These are phyloP conservation scores for Zaprionus ghesquierei DNA, from an alignment of 1,140 invertebrate species.

Conservation along the genomic window DNA sequence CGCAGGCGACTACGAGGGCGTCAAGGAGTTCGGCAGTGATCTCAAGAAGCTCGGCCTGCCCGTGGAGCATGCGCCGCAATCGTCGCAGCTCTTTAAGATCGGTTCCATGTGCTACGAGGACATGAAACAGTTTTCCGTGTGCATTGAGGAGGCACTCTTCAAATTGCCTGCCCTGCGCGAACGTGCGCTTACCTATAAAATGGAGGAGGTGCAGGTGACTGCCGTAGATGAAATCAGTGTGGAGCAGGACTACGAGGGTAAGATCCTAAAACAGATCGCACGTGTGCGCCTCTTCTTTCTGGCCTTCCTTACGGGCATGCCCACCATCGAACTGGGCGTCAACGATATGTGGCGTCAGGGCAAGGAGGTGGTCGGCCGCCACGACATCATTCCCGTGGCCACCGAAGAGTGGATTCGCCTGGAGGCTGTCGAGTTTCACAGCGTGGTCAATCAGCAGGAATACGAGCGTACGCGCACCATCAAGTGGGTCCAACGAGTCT, in stretches of 20 bases:
- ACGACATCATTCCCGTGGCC: slow-evolving; percentile 99
- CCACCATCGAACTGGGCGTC: slow-evolving; percentile 97
- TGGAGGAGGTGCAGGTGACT: slow-evolving; percentile 98
- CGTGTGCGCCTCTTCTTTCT: slow-evolving; percentile 97
- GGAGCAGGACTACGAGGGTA: slow-evolving; percentile 93
- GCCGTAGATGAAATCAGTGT: slow-evolving; percentile 98
- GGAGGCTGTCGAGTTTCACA: slow-evolving; percentile 97
- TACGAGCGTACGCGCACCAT: slow-evolving; percentile 96
- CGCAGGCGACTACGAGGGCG: slow-evolving; percentile 95
- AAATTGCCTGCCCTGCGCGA: slow-evolving; percentile 92
- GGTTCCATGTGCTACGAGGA: slow-evolving; percentile 95
- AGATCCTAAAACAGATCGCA: slow-evolving; percentile 95
- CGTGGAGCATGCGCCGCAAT: slow-evolving; percentile 98
- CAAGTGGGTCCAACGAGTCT: slow-evolving; percentile 85
- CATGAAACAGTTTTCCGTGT: slow-evolving; percentile 94
- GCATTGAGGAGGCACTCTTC: slow-evolving; percentile 95
- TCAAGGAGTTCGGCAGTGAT: slow-evolving; percentile 96
- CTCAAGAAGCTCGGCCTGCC: slow-evolving; percentile 96
- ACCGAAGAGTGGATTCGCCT: slow-evolving; percentile 99
- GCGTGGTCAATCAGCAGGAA: slow-evolving; percentile 95
- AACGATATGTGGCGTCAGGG: slow-evolving; percentile 98
- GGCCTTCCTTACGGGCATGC: slow-evolving; percentile 96
- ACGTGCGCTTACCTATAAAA: slow-evolving; percentile 96
- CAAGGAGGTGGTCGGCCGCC: slow-evolving; percentile 98
- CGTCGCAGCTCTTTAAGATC: slow-evolving; percentile 98